phyloP scores from a whole-genome alignment of 1,140 invertebrate species.

The Drosophila baimaii region DNA sequence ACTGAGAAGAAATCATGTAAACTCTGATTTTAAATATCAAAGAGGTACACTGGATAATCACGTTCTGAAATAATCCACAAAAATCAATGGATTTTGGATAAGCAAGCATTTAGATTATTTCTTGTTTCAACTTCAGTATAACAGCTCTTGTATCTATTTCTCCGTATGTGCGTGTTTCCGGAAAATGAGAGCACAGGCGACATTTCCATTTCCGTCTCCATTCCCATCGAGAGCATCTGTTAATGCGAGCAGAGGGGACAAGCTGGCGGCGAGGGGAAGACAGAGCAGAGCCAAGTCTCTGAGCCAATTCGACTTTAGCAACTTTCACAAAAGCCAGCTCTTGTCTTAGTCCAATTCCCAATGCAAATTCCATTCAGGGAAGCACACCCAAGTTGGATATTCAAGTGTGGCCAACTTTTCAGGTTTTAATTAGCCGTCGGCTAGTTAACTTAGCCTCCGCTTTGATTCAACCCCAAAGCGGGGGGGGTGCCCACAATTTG shows the following conservation, averaged over 20 bases:
- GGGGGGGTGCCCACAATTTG: conserved; percentile 53
- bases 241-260: conserved; percentile 46
- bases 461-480: conserved; percentile 42
- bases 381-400: conserved; percentile 52
- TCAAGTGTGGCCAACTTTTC: conserved; percentile 72
- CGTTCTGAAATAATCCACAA: too few relatives aligned
- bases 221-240: conserved; percentile 72
- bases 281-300: conserved; percentile 17
- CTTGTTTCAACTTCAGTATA: background rate
- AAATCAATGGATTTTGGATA: background rate
- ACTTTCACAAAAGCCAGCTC: conserved; percentile 67
- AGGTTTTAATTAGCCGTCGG: conserved; percentile 79
- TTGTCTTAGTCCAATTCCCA: conserved; percentile 75
- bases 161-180: conserved; percentile 25
- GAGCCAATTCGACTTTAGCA: conserved; percentile 67
- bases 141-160: background rate
- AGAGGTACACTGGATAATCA: too few relatives aligned
- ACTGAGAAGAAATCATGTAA: background rate
- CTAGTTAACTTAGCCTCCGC: conserved; percentile 74
- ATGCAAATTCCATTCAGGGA: conserved; percentile 67
- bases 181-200: conserved; percentile 61
- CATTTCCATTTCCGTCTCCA: conserved; percentile 57
- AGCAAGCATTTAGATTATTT: background rate
- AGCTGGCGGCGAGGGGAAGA: too few relatives aligned
- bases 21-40: background rate